Base-by-base conservation (phyloP, 2,888 invertebrate genomes). In the Caenorhabditis parvicauda region DNA sequence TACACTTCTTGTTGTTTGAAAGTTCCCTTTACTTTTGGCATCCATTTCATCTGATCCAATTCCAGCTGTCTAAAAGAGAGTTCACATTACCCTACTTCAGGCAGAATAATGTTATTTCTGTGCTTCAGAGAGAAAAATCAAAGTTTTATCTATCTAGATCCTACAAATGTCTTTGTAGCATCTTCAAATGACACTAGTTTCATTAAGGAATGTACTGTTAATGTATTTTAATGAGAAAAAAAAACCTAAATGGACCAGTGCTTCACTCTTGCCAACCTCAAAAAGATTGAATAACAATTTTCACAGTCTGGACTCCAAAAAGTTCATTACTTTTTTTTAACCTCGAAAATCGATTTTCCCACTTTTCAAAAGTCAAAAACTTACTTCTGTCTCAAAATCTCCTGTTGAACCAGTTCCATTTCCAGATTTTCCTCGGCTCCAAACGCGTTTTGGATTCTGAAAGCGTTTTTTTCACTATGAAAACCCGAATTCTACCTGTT, bases 381-480 rank as follows among this genome's bases (percentile, higher is more conserved):
- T 38, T 37, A 67, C 71, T 53, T 49, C 51, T 71, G 69, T 28
- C 70, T 37, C 45, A 67, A 49, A n/a, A 67, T 56, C 22, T 75
- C 70, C 29, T 64, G 59, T 47, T 74, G 69, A 25, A 65, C 63
- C 56, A 72, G 44, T 52, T 74, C 72, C 29, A 74, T 35, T 43
- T 70, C 74, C 32, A 72, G 49, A 64, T 56, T 74, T 71, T 45
- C 74, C 61, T 50, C 69, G 47, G 56, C 74, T 67, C 64, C 67
- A 41, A 60, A 87, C 80, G 80, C 88, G 90, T 82, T 91, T 91
- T 81, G 90, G 91, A 81, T 91, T 90, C 82, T 90, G 90, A 5
- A 91, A 86, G 19, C 88, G 87, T n/a, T n/a, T 67, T 79, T 87
- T 80, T 91, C 91, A 7, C 86, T 85, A 32, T n/a, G n/a, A n/a